Conservation (phyloP, 2,888 invertebrate genomes). For the Belgica antarctica region DNA sequence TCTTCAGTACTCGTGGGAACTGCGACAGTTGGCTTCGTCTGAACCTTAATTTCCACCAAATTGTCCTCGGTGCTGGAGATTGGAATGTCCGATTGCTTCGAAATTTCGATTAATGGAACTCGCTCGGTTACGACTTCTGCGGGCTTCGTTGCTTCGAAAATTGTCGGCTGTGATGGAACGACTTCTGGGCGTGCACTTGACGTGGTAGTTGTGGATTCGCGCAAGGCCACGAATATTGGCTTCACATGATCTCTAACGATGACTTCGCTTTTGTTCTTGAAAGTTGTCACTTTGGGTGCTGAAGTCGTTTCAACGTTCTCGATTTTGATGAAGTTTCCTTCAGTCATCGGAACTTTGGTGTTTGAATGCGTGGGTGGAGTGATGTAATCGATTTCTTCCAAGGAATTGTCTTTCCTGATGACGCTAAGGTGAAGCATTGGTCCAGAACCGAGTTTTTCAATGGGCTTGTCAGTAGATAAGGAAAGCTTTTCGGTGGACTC, state of each 20-base stretch:
- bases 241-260: not conserved
- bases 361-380: not conserved
- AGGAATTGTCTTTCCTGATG: slow-evolving; percentile 44
- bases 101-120: not conserved
- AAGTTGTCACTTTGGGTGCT: slow-evolving; percentile 4
- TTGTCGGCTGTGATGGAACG: slow-evolving; percentile 27
- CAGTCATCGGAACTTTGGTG: slow-evolving; percentile 15
- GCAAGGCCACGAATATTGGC: slow-evolving; percentile 22
- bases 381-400: slow-evolving; percentile 40
- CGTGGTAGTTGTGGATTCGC: not conserved
- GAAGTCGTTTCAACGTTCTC: slow-evolving; percentile 18
- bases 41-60: slow-evolving; percentile 37
- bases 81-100: slow-evolving; percentile 30
- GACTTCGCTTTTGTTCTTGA: slow-evolving; percentile 11
- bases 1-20: not conserved
- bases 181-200: not conserved
- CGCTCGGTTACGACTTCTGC: not conserved
- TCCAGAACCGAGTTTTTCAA: not conserved
- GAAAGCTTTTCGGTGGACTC: not conserved
- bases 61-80: slow-evolving; percentile 25
- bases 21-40: slow-evolving; percentile 19
- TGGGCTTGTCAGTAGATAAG: not conserved
- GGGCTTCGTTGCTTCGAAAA: not conserved
- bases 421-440: slow-evolving; percentile 34
- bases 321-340: slow-evolving; percentile 37